phyloP scores from a whole-genome alignment of 2,797 vertebrate genomes.

The Sylvia borin region DNA sequence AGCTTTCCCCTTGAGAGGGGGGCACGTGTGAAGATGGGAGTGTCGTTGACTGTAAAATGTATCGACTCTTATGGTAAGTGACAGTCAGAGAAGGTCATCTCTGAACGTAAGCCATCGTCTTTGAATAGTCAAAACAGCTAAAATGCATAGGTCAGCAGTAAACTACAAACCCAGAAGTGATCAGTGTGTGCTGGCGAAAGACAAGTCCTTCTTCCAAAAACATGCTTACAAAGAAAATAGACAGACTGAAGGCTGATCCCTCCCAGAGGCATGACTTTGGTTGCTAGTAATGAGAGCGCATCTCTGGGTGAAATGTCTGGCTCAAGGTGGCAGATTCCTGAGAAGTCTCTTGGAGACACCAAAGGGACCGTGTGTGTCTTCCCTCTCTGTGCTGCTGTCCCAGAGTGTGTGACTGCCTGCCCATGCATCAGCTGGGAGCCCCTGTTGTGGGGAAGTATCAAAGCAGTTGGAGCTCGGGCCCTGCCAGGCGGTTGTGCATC shows the following conservation, averaged over 20 bases:
- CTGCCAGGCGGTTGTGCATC: not conserved
- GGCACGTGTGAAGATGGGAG: not conserved
- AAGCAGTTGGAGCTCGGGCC: not conserved
- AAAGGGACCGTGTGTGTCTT: not conserved
- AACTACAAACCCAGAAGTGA: not conserved
- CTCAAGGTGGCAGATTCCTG: not conserved
- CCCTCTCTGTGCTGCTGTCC: not conserved
- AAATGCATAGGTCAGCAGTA: not conserved
- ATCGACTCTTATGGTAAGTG: not conserved
- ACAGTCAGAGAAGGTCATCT: not conserved
- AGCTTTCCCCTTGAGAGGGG: not conserved
- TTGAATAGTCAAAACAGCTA: not conserved
- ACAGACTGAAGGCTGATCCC: not conserved
- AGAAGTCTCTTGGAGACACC: not conserved
- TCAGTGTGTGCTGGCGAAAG: not conserved
- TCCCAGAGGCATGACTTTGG: not conserved
- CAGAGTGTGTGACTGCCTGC: not conserved
- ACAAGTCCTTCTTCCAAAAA: not conserved
- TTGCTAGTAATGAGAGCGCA: not conserved
- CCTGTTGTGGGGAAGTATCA: not conserved
- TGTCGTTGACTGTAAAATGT: not conserved
- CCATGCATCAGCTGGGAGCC: fast-evolving
- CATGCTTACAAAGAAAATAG: not conserved
- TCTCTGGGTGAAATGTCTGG: not conserved
- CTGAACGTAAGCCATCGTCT: fast-evolving